Conservation (phyloP, 2,113 vertebrate genomes). For the Gadus chalcogrammus region DNA sequence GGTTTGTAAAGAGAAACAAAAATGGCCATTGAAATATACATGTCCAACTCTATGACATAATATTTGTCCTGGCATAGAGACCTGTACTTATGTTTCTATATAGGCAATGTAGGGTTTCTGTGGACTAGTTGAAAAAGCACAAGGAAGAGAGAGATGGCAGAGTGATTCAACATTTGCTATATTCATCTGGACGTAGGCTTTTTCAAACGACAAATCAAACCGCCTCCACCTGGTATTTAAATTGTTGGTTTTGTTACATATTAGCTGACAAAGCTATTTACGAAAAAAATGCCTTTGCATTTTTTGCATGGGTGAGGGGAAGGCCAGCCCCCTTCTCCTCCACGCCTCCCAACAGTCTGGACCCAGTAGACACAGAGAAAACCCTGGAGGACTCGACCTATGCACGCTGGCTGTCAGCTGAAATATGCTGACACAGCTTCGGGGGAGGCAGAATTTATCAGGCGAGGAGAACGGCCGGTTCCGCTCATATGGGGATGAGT, state of each 20-base stretch:
- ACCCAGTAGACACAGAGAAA: conserved; percentile 20
- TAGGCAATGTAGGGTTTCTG: too few species aligned
- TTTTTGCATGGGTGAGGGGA: background rate
- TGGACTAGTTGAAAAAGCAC: background rate
- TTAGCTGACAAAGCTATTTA: background rate
- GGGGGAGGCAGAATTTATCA: conserved; percentile 34
- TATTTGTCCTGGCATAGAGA: background rate
- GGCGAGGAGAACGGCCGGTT: conserved; percentile 18
- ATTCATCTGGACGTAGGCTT: too few species aligned
- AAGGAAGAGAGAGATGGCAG: too few species aligned
- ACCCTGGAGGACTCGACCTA: conserved; percentile 37
- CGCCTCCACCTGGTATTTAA: too few species aligned
- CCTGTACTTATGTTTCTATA: too few species aligned
- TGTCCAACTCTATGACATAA: background rate
- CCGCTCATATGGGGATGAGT: conserved; percentile 53
- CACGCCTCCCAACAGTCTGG: conserved; percentile 4
- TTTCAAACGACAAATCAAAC: too few species aligned
- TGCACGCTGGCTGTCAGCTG: conserved; percentile 33
- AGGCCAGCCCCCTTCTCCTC: background rate
- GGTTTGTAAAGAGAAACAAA: background rate
- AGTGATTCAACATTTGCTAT: too few species aligned
- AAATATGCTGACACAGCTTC: conserved; percentile 44
- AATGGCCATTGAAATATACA: background rate
- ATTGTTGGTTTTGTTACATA: background rate
- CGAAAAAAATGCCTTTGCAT: background rate